Conservation (phyloP, 2,888 invertebrate species). For the Notocelia uddmanniana region DNA sequence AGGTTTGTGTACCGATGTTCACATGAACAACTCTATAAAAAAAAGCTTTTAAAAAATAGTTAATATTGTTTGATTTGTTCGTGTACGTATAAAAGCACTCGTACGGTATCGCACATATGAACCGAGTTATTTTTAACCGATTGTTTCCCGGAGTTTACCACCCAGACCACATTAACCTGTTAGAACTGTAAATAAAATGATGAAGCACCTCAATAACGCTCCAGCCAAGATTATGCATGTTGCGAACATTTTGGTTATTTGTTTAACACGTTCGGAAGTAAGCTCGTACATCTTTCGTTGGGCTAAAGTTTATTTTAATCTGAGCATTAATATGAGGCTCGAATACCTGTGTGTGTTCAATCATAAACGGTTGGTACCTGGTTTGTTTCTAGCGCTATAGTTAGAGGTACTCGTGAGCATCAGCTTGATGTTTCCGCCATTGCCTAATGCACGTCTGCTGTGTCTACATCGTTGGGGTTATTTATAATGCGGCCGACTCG, state of each 20-base stretch:
- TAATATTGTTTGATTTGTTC: constrained; percentile 20
- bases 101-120: constrained; percentile 57
- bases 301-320: constrained; percentile 78
- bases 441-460: constrained; percentile 62
- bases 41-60: background rate
- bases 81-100: constrained; percentile 20
- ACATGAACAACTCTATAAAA: background rate
- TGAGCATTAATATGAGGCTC: constrained; percentile 76
- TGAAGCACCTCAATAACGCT: constrained; percentile 79
- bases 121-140: constrained; percentile 72
- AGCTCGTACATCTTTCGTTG: constrained; percentile 76
- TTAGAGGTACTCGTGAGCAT: constrained; percentile 51
- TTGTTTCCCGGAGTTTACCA: constrained; percentile 75
- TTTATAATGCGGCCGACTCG: constrained; percentile 38
- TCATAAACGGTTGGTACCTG: constrained; percentile 81
- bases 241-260: constrained; percentile 79
- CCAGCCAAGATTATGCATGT: constrained; percentile 67
- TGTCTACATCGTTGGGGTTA: constrained; percentile 50
- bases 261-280: constrained; percentile 70
- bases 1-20: background rate
- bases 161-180: constrained; percentile 75
- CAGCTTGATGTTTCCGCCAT: constrained; percentile 65
- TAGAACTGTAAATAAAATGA: constrained; percentile 81
- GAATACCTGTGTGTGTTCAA: constrained; percentile 82
- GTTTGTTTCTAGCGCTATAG: constrained; percentile 73